phyloP scores from a whole-genome alignment of 2,888 invertebrate genomes.

The Schizotus pectinicornis region DNA sequence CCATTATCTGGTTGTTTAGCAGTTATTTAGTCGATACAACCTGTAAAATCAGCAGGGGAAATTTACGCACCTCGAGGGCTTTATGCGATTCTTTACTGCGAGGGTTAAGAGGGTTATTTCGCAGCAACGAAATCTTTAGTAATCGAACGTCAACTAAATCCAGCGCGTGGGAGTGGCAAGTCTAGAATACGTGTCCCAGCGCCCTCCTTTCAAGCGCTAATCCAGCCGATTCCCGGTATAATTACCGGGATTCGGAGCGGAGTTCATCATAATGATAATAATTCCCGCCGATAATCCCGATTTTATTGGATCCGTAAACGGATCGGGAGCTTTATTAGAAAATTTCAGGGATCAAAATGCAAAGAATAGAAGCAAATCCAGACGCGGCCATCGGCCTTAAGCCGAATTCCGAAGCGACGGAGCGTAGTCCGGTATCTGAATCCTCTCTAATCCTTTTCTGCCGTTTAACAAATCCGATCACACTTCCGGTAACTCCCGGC shows the following conservation, averaged over 20 bases:
- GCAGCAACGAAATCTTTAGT: slow-evolving; percentile 2
- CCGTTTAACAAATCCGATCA: slow-evolving; percentile 57
- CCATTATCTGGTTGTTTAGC: neutral
- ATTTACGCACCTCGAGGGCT: slow-evolving; percentile 5
- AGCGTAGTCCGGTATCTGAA: slow-evolving; percentile 45
- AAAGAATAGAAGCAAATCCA: slow-evolving; percentile 43
- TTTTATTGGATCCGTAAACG: neutral
- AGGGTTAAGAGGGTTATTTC: slow-evolving; percentile 8
- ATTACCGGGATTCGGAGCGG: slow-evolving; percentile 7
- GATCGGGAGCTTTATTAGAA: slow-evolving; percentile 12
- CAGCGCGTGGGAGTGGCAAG: neutral
- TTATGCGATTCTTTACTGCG: slow-evolving; percentile 7
- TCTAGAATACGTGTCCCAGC: neutral
- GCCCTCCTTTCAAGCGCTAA: slow-evolving; percentile 3
- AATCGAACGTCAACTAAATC: too few species aligned
- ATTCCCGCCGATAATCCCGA: too few species aligned
- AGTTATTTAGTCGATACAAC: slow-evolving; percentile 1
- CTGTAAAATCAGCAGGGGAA: slow-evolving; percentile 2
- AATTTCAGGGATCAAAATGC: slow-evolving; percentile 32
- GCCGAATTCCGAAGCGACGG: slow-evolving; percentile 42
- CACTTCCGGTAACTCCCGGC: slow-evolving; percentile 52
- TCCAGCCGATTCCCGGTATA: slow-evolving; percentile 6
- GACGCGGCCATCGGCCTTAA: slow-evolving; percentile 44
- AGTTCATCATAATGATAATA: slow-evolving; percentile 3
- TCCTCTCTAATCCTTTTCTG: slow-evolving; percentile 53